Evolutionary conservation across 1,140 invertebrate species (phyloP).

Genomic region (Procambarus virginalis): DNA sequence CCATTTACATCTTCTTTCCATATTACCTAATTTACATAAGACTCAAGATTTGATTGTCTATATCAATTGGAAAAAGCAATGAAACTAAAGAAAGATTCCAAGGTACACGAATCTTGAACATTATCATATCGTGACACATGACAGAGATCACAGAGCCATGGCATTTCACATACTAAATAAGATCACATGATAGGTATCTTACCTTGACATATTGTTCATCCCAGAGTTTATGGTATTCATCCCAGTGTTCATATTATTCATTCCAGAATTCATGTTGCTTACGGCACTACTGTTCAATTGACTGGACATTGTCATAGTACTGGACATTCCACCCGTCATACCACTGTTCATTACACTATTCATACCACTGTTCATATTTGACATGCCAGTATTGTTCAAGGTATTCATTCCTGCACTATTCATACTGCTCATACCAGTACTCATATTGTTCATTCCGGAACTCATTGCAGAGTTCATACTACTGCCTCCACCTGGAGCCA

Average conservation of each 20-base stretch:
- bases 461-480: constrained; percentile 70
- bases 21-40: too few species aligned
- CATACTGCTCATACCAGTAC: constrained; percentile 70
- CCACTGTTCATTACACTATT: constrained; percentile 75
- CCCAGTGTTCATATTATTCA: constrained; percentile 44
- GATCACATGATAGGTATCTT: neutral
- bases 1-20: too few species aligned
- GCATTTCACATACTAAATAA: too few species aligned
- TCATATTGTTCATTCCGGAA: constrained; percentile 62
- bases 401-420: constrained; percentile 68
- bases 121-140: too few species aligned
- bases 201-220: constrained; percentile 57
- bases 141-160: too few species aligned
- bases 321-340: constrained; percentile 69
- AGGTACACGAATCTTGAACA: too few species aligned
- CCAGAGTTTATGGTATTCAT: constrained; percentile 64
- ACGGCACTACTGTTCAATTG: constrained; percentile 69
- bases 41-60: too few species aligned
- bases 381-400: constrained; percentile 70
- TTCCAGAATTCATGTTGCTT: constrained; percentile 61
- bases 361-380: constrained; percentile 71
- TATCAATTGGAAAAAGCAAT: too few species aligned
- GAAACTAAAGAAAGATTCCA: too few species aligned
- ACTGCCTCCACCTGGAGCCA: constrained; percentile 62
- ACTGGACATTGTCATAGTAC: constrained; percentile 71